Percentiles rank a stretch among this genome's conserved stretches.
Evolutionary conservation across 2,888 invertebrate species (phyloP).

Genomic region (Eristalis arbustorum): DNA sequence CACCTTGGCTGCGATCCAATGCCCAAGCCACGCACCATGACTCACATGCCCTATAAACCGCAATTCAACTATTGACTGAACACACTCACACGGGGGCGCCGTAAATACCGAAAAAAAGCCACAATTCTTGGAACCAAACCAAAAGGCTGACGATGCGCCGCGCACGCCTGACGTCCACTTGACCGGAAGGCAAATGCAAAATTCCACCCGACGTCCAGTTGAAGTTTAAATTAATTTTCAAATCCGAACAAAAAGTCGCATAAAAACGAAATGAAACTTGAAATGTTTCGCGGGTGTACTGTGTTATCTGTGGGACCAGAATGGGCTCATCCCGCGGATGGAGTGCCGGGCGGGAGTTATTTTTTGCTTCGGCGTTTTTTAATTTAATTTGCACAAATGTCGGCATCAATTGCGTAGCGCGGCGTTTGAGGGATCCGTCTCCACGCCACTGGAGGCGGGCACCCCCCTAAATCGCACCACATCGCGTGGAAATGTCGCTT

Average conservation of each 20-base stretch:
- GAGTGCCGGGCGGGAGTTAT: neutral
- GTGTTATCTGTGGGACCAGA: neutral
- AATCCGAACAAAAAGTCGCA: neutral
- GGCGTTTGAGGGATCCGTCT: neutral
- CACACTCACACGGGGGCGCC: neutral
- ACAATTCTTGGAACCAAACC: neutral
- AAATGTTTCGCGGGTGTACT: neutral
- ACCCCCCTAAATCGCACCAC: neutral
- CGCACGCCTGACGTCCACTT: neutral
- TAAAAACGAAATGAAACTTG: neutral
- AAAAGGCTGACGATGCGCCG: neutral
- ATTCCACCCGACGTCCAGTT: neutral
- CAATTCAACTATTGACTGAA: neutral
- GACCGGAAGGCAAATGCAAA: neutral
- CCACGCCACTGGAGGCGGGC: neutral
- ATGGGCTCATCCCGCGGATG: constrained; percentile 1
- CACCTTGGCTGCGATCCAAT: neutral
- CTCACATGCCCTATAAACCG: neutral
- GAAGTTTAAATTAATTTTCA: neutral
- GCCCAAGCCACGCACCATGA: neutral
- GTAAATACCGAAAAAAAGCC: neutral
- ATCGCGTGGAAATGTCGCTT: neutral
- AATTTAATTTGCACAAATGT: constrained; percentile 44
- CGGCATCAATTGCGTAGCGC: constrained; percentile 43
- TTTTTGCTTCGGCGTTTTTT: neutral